phyloP scores from a whole-genome alignment of 2,797 vertebrate genomes.

The Hydrocynus forskahlii region DNA sequence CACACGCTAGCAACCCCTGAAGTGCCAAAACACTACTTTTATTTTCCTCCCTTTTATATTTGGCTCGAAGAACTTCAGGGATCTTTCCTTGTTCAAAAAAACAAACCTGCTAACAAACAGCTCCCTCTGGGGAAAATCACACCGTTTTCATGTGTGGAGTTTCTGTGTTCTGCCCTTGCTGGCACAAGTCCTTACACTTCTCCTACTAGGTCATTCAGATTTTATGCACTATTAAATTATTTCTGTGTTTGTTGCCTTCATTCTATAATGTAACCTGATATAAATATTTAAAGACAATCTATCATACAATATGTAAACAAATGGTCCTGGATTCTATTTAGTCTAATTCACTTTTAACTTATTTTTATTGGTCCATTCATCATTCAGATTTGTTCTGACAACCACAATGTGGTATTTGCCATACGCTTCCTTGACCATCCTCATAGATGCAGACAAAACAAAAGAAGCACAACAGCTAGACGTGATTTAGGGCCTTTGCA shows the following conservation, averaged over 20 bases:
- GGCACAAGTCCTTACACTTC: background rate
- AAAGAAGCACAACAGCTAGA: background rate
- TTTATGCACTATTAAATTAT: background rate
- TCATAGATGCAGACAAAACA: background rate
- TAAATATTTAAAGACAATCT: background rate
- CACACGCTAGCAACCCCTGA: background rate
- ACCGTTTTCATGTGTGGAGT: background rate
- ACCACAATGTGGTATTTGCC: background rate
- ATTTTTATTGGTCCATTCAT: no score
- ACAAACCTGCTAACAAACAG: background rate
- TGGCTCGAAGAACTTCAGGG: background rate
- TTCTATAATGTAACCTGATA: background rate
- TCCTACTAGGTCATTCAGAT: background rate
- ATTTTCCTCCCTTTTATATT: background rate
- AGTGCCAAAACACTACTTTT: background rate
- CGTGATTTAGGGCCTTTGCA: background rate
- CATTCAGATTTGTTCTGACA: no score
- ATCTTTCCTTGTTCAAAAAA: background rate
- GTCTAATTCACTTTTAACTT: no score
- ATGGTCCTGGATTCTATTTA: no score
- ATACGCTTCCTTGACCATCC: background rate
- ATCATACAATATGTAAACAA: background rate
- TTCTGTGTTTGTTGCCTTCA: background rate
- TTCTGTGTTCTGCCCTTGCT: background rate
- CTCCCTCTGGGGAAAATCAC: background rate